Conservation (phyloP, 2,888 invertebrate genomes). For the Dryocosmus kuriphilus region DNA sequence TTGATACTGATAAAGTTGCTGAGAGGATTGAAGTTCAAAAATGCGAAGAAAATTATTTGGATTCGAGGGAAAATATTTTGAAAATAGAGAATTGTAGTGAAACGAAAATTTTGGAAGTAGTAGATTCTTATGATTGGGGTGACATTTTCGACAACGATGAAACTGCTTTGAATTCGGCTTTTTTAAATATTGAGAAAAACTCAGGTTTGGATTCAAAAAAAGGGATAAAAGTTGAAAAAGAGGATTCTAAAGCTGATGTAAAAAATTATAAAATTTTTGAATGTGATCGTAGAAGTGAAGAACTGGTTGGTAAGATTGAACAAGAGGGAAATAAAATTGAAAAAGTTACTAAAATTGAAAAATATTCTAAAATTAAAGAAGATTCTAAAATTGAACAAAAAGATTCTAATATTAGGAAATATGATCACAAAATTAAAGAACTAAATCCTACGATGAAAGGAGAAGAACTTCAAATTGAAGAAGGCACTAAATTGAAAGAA, state of each 20-base stretch:
- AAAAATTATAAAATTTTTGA: too few species aligned
- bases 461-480: neutral
- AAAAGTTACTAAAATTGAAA: too few species aligned
- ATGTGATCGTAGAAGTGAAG: too few species aligned
- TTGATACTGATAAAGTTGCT: neutral
- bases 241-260: neutral
- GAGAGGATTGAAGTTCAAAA: neutral
- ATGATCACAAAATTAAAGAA: too few species aligned
- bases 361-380: too few species aligned
- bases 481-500: neutral
- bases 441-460: too few species aligned
- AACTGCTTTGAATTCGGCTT: neutral
- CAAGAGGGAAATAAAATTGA: too few species aligned
- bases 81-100: neutral
- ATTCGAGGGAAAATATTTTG: neutral
- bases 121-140: neutral
- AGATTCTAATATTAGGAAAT: too few species aligned
- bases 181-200: too few species aligned
- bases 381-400: too few species aligned
- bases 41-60: neutral
- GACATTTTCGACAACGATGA: neutral
- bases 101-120: neutral
- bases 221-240: neutral
- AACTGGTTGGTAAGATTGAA: too few species aligned
- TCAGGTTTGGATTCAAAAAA: too few species aligned